phyloP scores from a whole-genome alignment of 2,797 vertebrate species.

The Phyllotis vaccarum region DNA sequence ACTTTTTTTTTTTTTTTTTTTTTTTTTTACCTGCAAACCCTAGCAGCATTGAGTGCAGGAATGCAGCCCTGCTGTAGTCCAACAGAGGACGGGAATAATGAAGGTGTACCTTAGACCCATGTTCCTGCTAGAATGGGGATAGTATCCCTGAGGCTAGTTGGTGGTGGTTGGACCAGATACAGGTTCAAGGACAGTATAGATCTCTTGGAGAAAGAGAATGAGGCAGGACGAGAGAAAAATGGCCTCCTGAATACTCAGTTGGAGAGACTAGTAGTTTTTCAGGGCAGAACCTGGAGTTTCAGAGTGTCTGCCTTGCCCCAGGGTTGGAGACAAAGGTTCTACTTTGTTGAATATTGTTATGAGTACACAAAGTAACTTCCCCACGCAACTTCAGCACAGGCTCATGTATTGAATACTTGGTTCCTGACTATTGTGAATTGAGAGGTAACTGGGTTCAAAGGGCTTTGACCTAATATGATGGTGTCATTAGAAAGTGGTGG shows the following conservation, averaged over 20 bases:
- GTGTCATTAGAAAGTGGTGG: neutral
- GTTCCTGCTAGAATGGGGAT: neutral
- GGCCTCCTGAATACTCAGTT: neutral
- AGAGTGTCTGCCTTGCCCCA: neutral
- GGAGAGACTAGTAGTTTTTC: neutral
- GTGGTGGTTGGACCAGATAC: neutral
- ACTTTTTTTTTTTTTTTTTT: neutral
- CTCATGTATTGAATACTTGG: neutral
- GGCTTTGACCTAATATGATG: neutral
- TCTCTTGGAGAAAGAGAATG: neutral
- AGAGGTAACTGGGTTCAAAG: neutral
- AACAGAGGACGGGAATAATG: neutral
- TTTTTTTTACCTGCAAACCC: neutral
- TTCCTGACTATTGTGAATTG: neutral
- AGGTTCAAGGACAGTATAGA: neutral
- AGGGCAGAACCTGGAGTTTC: neutral
- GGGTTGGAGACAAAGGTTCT: neutral
- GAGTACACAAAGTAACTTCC: neutral
- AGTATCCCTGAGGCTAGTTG: neutral
- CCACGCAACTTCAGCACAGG: neutral
- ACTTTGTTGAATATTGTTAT: neutral
- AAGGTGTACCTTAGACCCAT: neutral
- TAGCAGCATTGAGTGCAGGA: neutral
- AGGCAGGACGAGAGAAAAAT: neutral
- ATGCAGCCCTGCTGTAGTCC: neutral